phyloP scores from a whole-genome alignment of 2,888 invertebrate species.

The Lithophane ornitopus region DNA sequence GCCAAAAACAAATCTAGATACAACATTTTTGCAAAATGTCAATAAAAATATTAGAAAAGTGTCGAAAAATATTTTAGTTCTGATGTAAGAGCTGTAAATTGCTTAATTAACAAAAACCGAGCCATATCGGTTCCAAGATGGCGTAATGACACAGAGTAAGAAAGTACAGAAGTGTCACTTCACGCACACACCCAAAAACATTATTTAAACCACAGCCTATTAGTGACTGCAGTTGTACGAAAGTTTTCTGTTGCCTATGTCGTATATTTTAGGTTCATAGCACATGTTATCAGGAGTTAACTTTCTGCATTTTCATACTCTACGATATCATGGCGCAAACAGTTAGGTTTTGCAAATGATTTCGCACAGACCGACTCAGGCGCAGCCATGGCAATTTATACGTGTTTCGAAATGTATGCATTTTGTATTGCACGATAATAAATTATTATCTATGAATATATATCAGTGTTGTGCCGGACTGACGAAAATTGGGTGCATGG shows the following conservation, averaged over 20 bases:
- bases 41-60: conserved; percentile 4
- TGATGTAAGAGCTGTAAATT: conserved; percentile 58
- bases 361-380: conserved; percentile 65
- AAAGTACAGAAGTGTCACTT: conserved; percentile 21
- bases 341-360: conserved; percentile 71
- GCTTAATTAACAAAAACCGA: conserved; percentile 66
- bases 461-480: conserved; percentile 29
- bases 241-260: not conserved
- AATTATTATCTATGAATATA: conserved; percentile 67
- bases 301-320: conserved; percentile 41
- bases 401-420: conserved; percentile 70
- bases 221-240: not conserved
- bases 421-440: conserved; percentile 73
- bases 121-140: conserved; percentile 51
- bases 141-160: conserved; percentile 22
- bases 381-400: conserved; percentile 73
- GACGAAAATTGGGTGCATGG: conserved; percentile 39
- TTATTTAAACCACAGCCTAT: not conserved
- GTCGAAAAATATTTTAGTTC: conserved; percentile 58
- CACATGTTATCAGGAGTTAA: not conserved
- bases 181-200: not conserved
- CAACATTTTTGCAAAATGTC: conserved; percentile 29
- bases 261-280: not conserved
- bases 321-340: conserved; percentile 52
- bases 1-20: conserved; percentile 17